Evolutionary conservation across 2,113 vertebrate species (phyloP), one percentile per base, ranked within the genome.

Genomic region (Calyptomena viridis): DNA sequence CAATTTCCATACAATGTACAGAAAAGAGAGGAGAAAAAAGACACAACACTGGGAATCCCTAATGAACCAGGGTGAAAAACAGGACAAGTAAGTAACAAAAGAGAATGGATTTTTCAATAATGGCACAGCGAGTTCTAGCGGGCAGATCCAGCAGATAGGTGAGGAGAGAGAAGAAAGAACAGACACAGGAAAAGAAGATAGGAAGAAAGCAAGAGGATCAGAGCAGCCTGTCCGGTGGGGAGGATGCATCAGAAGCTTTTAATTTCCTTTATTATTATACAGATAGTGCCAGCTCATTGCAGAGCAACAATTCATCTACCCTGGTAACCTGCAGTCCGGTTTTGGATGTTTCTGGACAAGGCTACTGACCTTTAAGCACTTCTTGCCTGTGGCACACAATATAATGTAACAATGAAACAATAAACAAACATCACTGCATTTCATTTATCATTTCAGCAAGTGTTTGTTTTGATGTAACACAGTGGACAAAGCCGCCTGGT

Each of bases 71-170:
- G 52, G 76, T 75, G 88, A 82, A 89, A 93, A 92, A 50, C 75
- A 86, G 93, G 83, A 92, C 73, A 84, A 88, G 79, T 28, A 71
- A 89, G 58, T 88, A 97, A 84, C 84, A 76, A 85, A 91, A 84
- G 20, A 88, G 39, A 92, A 94, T 55, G 77, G 90, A 93, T 95
- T 96, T 96, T 96, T 89, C 91, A 92, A 63, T 93, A 95, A 91
- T 74, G 90, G 91, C 90, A 88, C 92, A 72, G 46, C 67, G 78
- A 94, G 90, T 80, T 86, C 93, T 75, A 87, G 68, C 12, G 21
- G 74, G 60, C 35, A 93, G 86, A 95, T 92, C 42, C 12, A 67
- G 55, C 42, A 79, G 94, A 89, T 82, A 94, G 59, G 37, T 0
- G 21, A 73, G 64, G 63, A 52, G 67, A 82, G 33, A 95, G 74